Evolutionary conservation across 2,888 invertebrate species (phyloP).

Genomic region (Tricholauxania praeusta): DNA sequence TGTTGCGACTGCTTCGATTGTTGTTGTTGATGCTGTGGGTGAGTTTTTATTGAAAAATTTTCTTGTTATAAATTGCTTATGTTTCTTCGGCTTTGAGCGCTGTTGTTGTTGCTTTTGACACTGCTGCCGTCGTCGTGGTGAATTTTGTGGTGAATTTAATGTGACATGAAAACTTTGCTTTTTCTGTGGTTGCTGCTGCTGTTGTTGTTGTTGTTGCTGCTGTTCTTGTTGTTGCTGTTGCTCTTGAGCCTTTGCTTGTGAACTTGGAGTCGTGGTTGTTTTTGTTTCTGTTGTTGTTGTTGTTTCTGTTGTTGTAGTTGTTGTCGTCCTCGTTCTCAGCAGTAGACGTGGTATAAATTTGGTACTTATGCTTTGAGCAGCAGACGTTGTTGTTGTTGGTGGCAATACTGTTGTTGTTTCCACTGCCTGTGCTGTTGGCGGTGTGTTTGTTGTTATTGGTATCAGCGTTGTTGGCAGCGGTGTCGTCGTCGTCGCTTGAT

Average conservation of each 20-base stretch:
- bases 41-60: constrained; percentile 25
- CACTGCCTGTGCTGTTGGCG: not conserved
- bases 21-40: constrained; percentile 31
- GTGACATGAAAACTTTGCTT: not conserved
- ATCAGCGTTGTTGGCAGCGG: not conserved
- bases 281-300: not conserved
- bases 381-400: constrained; percentile 1
- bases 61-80: constrained; percentile 27
- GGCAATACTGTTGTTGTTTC: constrained; percentile 5
- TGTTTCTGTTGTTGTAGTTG: not conserved
- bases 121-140: constrained; percentile 23
- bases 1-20: constrained; percentile 20
- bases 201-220: constrained; percentile 11
- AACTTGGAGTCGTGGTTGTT: not conserved
- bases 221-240: constrained; percentile 21
- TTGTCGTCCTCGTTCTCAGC: constrained; percentile 1
- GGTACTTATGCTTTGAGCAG: not conserved
- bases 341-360: not conserved
- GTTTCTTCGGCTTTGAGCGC: constrained; percentile 21
- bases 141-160: constrained; percentile 24
- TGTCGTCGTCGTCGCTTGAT: constrained; percentile 11
- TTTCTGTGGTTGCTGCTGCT: constrained; percentile 11
- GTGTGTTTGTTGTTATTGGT: not conserved
- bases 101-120: constrained; percentile 26
- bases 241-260: constrained; percentile 1